Base-by-base conservation (phyloP, 2,888 invertebrate genomes). In the Chirona hameri region DNA sequence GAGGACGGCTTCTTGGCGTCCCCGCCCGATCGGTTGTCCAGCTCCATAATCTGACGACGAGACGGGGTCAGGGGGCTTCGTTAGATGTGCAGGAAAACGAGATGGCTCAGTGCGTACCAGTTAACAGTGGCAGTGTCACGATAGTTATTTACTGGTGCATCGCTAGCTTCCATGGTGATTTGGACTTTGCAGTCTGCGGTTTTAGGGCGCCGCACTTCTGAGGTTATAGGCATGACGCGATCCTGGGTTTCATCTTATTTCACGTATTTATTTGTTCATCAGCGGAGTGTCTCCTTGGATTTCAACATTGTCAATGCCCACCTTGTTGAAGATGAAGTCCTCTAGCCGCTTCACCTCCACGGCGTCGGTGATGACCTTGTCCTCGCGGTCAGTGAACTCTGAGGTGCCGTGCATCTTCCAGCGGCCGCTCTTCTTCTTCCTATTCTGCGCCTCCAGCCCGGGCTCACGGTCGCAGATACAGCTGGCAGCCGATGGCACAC, bases 291-390 rank as follows among this genome's bases (percentile, higher is more conserved):
- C n/a, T n/a, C n/a, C n/a, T n/a, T n/a, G n/a, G n/a, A n/a, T n/a
- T n/a, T n/a, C n/a, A n/a, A n/a, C n/a, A 39, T 2, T 39, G 39
- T 39, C 39, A 39, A 7, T 39, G 21, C 84, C 84, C 85, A 90
- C 90, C 89, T 98, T 98, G 87, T 93, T 93, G n/a, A 94, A 94
- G 85, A 98, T 96, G 88, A 97, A 97, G 86, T 95, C 94, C 88
- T 96, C 96, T 93, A 98, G 95, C n/a, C 93, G 90, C 84, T 94
- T 93, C 84, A 98, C 89, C 87, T 97, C 97, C 79, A 93, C 93
- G 0, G 94, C 93, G 86, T 95, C 95, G 15, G 94, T 94, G 86
- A 98, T 96, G 76, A 97, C 94, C 87, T 95, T 94, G 87, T 96
- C 96, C 0, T 95, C 93, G 81, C 96, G 92, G 88, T 97, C 97